Percentiles rank a stretch among this genome's conserved stretches.
Conservation (phyloP, 2,113 vertebrate species). For the Saccopteryx leptura region DNA sequence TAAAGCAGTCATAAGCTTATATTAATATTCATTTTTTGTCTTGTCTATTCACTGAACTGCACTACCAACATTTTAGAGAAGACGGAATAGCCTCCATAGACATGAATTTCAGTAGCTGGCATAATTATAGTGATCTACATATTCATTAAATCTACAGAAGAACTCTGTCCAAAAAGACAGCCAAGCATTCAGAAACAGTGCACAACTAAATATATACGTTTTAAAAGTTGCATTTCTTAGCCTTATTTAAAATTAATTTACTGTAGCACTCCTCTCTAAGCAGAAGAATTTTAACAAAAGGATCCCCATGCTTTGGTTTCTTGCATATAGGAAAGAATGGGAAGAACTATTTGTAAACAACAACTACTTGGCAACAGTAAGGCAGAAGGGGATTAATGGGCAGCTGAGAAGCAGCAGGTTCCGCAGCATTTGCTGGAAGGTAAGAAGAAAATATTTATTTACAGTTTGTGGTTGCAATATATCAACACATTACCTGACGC, state of each 20-base stretch:
- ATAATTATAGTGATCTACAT: conserved; percentile 94
- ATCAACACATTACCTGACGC: conserved; percentile 90
- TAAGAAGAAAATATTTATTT: conserved; percentile 95
- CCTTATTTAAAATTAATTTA: conserved; percentile 84
- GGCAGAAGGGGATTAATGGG: conserved; percentile 98
- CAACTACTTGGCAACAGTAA: conserved; percentile 99
- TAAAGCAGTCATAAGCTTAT: conserved; percentile 87
- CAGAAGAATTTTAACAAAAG: conserved; percentile 84
- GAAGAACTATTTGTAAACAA: conserved; percentile 99
- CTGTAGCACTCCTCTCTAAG: conserved; percentile 79
- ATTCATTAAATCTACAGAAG: conserved; percentile 93
- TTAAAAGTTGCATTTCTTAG: conserved; percentile 87
- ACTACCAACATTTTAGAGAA: conserved; percentile 90
- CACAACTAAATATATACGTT: conserved; percentile 89
- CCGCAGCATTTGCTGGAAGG: conserved; percentile 96
- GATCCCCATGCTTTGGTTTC: conserved; percentile 85
- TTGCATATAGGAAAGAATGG: conserved; percentile 94
- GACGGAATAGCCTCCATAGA: conserved; percentile 91
- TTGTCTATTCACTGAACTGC: conserved; percentile 91
- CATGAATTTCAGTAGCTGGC: conserved; percentile 93
- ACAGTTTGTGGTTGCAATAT: conserved; percentile 90
- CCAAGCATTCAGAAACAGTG: conserved; percentile 89
- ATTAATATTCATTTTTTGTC: conserved; percentile 91
- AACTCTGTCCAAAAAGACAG: conserved; percentile 93
- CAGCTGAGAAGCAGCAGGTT: conserved; percentile 96